Evolutionary conservation across 2,797 vertebrate species (phyloP), one percentile per base, ranked within the genome.

Genomic region (Molothrus aeneus): DNA sequence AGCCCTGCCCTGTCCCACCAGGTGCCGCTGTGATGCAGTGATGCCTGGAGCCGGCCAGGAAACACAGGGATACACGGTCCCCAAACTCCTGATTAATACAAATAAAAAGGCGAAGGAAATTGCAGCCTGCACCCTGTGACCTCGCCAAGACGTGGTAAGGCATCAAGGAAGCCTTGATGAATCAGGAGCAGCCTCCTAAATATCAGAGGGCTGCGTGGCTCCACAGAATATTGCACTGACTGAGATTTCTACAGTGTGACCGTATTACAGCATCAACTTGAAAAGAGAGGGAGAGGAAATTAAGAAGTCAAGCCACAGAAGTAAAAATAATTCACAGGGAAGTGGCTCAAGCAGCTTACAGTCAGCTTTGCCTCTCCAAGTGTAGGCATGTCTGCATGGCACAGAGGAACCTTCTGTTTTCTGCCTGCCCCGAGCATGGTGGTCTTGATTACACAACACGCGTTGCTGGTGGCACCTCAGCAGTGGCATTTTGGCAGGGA

Each of bases 71-170:
- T 31, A 7, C 29, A 1, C 73, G 8, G 34, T 50, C 72, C 63
- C 65, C 90, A 81, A 74, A 90, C 77, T 86, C 87, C 80, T 83
- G 95, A 92, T 94, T 92, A 68, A 92, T 96, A 88, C 79, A 59
- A 94, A 79, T 54, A 77, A 92, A 93, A 96, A 79, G 65, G 84
- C 36, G 3, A 81, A 93, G 95, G 91, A 96, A 95, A 95, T 96
- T 96, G 94, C 91, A 95, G 71, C 59, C 63, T 90, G 96, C 70
- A 19, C 93, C 84, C 95, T 97, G 92, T 94, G 95, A 95, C 95
- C 94, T 71, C n/a, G 21, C 65, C 88, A 50, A 89, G 82, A 87
- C 32, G 1, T 70, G 80, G 50, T 29, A 61, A 89, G 87, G 90
- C 85, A 70, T 86, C 73, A 54, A 85, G 86, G 88, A 92, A 81